Base-by-base conservation (phyloP, 2,797 vertebrate genomes). In the Arnoldichthys spilopterus region DNA sequence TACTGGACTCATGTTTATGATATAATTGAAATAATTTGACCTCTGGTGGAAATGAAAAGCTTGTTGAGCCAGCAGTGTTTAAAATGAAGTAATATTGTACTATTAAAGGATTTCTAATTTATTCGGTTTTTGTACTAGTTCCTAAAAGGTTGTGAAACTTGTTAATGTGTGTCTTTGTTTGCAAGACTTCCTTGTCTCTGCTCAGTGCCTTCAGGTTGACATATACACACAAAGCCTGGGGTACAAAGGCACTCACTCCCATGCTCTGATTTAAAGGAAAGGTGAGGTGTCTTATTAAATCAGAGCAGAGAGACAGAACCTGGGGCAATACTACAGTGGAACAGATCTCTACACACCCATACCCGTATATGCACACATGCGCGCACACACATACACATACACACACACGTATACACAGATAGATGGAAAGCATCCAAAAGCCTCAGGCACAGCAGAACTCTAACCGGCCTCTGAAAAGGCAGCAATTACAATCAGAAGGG, bases 21-120 rank as follows among this genome's bases (percentile, higher is more conserved):
- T 77, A 37, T 37, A 37, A 37, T 53, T 6, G 3, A 12, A 12
- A 45, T 45, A 45, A 45, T 59, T n/a, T 73, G 64, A 72, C 43
- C 34, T 80, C 72, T 70, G 63, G 43, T 43, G 26, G 83, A 81
- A 86, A 87, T 85, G 75, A 78, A 80, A 77, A 30, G 37, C n/a
- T 54, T 58, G 59, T 28, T 86, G 75, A 85, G 87, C 84, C 86
- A 89, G 76, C 86, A 84, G 83, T 85, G 77, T 82, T 89, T 88
- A 81, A 91, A 83, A 77, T 88, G 6, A 34, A 67, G 83, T 88
- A 89, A 86, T 82, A 85, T 85, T 86, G 84, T 83, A 88, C 90
- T 90, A 87, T 18, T 49, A 81, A 22, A 30, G 86, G 88, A 87
- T 90, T 89, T 89, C 85, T 79, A 86, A 78, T 82, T 83, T 82